These are phyloP conservation scores for Yasuhikotakia modesta DNA, from an alignment of 2,797 vertebrate species.

Conservation along the genomic window DNA sequence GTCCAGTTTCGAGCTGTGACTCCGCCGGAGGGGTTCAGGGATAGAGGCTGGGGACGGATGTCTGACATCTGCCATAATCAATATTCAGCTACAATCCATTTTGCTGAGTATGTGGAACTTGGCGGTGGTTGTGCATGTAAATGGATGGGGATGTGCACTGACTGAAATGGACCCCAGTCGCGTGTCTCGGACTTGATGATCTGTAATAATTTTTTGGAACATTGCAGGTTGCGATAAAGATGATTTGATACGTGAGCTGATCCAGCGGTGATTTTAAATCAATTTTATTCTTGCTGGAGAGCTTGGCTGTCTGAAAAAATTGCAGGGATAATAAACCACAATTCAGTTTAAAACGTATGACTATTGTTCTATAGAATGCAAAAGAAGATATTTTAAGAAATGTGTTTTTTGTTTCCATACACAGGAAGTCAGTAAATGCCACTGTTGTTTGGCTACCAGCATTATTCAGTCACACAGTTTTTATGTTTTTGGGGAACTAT, in stretches of 20 bases:
- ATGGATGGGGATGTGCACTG: not conserved
- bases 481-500: not conserved
- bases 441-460: too few species aligned
- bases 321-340: not conserved
- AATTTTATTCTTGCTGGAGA: not conserved
- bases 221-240: not conserved
- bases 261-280: not conserved
- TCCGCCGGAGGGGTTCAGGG: not conserved
- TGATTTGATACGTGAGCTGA: not conserved
- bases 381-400: too few species aligned
- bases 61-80: conserved; percentile 34
- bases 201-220: conserved; percentile 3
- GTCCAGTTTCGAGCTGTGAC: not conserved
- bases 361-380: too few species aligned
- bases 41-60: not conserved
- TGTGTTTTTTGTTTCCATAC: too few species aligned
- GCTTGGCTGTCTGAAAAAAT: not conserved
- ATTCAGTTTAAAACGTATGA: too few species aligned
- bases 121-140: not conserved
- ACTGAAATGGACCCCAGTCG: not conserved
- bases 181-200: conserved; percentile 25
- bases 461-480: too few species aligned
- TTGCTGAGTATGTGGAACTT: conserved; percentile 30
- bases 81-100: conserved; percentile 43
- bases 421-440: too few species aligned